phyloP scores from a whole-genome alignment of 2,113 vertebrate species.

The Ceyx cyanopectus region DNA sequence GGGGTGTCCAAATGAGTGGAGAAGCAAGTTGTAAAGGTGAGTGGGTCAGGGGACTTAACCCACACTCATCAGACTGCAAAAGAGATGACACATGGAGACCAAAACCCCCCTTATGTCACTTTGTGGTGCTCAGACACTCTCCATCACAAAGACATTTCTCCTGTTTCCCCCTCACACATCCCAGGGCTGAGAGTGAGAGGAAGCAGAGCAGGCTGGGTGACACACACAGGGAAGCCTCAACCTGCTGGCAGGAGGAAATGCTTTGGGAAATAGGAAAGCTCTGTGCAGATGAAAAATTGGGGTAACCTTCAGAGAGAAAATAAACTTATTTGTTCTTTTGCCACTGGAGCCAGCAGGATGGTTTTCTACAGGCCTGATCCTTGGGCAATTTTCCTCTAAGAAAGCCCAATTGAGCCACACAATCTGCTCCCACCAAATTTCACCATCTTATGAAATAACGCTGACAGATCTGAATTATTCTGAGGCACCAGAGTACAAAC shows the following conservation, averaged over 20 bases:
- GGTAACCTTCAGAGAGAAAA: not conserved
- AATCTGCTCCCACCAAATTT: not conserved
- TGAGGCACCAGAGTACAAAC: not conserved
- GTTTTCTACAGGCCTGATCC: not conserved
- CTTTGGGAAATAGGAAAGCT: not conserved
- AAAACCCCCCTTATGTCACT: not conserved
- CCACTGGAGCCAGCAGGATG: not conserved
- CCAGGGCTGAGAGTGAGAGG: not conserved
- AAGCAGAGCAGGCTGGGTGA: not conserved
- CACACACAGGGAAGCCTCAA: not conserved
- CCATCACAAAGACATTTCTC: not conserved
- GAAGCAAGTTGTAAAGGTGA: not conserved
- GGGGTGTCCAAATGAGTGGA: not conserved
- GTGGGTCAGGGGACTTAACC: fast-evolving
- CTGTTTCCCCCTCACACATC: not conserved
- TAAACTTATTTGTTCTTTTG: not conserved
- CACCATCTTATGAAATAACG: not conserved
- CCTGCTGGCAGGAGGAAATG: constrained; percentile 35
- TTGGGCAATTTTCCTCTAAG: not conserved
- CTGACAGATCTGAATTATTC: not conserved
- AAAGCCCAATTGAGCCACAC: not conserved
- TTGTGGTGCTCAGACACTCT: not conserved
- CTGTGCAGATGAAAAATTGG: not conserved
- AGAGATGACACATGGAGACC: fast-evolving
- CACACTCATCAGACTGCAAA: not conserved